Conservation (phyloP, 2,888 invertebrate species). For the Ochropleura plecta region DNA sequence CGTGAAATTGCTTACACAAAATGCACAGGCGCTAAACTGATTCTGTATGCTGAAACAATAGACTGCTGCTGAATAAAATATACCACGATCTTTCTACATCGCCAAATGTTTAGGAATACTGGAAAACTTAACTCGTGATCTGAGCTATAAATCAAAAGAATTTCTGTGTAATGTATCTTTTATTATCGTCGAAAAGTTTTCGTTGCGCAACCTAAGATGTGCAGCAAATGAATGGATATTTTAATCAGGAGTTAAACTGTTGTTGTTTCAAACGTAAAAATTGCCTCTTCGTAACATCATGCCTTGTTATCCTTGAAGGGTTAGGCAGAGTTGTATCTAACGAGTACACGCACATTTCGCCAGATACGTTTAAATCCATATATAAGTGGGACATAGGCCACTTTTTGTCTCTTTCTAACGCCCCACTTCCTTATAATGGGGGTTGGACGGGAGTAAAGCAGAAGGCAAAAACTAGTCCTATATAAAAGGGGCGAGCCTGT, state of each 20-base stretch:
- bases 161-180: conserved; percentile 15
- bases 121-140: background rate
- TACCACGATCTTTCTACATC: conserved; percentile 8
- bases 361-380: too few species aligned
- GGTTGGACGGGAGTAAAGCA: too few species aligned
- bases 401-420: too few species aligned
- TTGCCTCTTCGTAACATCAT: background rate
- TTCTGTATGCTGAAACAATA: conserved; percentile 14
- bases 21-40: conserved; percentile 30
- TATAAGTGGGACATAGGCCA: too few species aligned
- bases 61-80: conserved; percentile 36
- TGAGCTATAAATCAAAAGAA: conserved; percentile 38
- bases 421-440: too few species aligned
- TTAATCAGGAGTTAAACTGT: background rate
- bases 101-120: conserved; percentile 15
- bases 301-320: too few species aligned
- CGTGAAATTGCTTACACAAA: conserved; percentile 26
- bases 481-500: too few species aligned
- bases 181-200: conserved; percentile 7
- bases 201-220: conserved; percentile 4
- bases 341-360: too few species aligned
- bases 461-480: too few species aligned
- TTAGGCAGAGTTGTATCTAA: too few species aligned
- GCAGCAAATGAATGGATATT: conserved; percentile 17
- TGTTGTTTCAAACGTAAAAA: background rate